Evolutionary conservation across 2,888 invertebrate species (phyloP), one percentile per base, ranked within the genome.

Genomic region (Meandrusa payeni): DNA sequence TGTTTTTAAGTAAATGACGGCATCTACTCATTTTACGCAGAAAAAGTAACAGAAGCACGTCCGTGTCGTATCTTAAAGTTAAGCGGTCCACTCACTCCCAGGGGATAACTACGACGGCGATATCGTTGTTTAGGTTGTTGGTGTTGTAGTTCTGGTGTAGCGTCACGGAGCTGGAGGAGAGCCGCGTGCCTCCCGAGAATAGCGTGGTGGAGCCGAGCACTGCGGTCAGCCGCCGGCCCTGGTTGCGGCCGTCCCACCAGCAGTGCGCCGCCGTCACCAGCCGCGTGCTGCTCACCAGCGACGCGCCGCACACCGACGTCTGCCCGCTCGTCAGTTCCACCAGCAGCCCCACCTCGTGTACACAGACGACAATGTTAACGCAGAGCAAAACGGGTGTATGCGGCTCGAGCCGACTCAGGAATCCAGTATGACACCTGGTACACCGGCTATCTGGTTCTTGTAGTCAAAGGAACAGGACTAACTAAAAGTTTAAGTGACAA

Each of bases 241-340:
- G 32, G 27, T 39, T 7, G 10, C 7, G 4, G 4, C 32, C 33
- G 19, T 29, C 29, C 11, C 34, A 9, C 42, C 42, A 43, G 29
- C 42, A 41, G 27, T 41, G 32, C 41, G 19, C 46, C 17, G 36
- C 36, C 1, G 41, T 34, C 23, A 44, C 38, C 32, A 41, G 10
- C 22, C 34, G 33, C 27, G 27, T 41, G 34, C 40, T 36, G 29
- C 28, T 31, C 7, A 40, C 36, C 32, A 41, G 10, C 22, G 28
- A 27, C 27, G 27, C 34, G 34, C 40, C 40, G 29, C 28, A 36
- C 7, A 40, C 36, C 5, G 34, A 28, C 12, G 29, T 28, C 6
- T 40, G 9, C 6, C 40, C 34, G 5, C 15, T 28, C 9, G 29
- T 24, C 15, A 40, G 19, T 5, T 9, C 11, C 6, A 40, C 15